Percentiles rank a stretch among this genome's conserved stretches.
These are phyloP conservation scores for Hetaerina titia DNA, from an alignment of 2,888 invertebrate species.

Conservation along the genomic window DNA sequence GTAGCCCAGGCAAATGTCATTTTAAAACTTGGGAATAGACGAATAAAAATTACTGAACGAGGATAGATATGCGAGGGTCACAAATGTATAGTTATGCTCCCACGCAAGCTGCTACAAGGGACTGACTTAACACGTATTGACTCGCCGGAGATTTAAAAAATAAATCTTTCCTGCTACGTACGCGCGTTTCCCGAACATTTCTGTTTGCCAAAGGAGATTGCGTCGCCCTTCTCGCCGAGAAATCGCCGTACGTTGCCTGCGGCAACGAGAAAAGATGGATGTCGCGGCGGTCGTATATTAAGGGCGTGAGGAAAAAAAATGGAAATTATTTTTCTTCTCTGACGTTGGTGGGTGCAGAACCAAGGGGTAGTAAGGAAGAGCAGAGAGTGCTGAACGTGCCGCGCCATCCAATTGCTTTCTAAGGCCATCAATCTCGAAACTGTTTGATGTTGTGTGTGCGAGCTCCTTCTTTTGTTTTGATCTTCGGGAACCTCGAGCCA, in stretches of 20 bases:
- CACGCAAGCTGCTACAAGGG: too few species aligned
- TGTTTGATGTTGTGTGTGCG: neutral
- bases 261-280: neutral
- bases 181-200: neutral
- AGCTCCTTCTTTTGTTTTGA: neutral
- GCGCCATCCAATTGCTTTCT: slow-evolving; percentile 9
- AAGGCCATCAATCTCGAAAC: slow-evolving; percentile 33
- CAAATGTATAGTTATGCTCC: too few species aligned
- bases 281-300: neutral
- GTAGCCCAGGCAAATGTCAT: too few species aligned
- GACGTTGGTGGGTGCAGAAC: neutral
- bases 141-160: too few species aligned
- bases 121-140: too few species aligned
- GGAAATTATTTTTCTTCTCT: neutral
- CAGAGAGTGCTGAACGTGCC: slow-evolving; percentile 11
- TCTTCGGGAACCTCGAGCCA: neutral
- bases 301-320: neutral
- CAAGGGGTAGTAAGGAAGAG: neutral
- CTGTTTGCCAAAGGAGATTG: slow-evolving; percentile 14
- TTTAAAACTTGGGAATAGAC: too few species aligned
- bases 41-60: too few species aligned
- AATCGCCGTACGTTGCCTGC: neutral
- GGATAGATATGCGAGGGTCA: too few species aligned
- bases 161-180: too few species aligned
- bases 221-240: neutral